phyloP scores from a whole-genome alignment of 2,888 invertebrate species.

The Parnassius orleans region DNA sequence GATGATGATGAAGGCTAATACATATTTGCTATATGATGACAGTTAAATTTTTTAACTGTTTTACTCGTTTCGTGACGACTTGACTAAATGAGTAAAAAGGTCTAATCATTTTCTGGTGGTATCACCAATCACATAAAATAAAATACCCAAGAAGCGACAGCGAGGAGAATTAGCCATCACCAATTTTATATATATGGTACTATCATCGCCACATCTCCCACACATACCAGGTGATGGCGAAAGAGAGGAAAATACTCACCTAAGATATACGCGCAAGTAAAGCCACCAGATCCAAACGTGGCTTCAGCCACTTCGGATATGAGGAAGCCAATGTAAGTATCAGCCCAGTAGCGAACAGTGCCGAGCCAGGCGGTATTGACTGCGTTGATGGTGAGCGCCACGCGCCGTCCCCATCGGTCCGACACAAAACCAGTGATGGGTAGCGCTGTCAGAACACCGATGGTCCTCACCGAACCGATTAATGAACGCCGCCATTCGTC shows the following conservation, averaged over 20 bases:
- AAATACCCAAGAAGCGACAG: too few relatives aligned
- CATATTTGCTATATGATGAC: too few relatives aligned
- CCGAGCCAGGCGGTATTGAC: conserved; percentile 83
- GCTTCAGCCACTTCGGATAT: conserved; percentile 85
- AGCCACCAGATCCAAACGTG: conserved; percentile 83
- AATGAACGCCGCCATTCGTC: conserved; percentile 85
- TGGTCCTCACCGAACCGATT: conserved; percentile 85
- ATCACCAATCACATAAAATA: too few relatives aligned
- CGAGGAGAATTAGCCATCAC: too few relatives aligned
- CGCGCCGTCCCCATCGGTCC: conserved; percentile 85
- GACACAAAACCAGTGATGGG: conserved; percentile 86
- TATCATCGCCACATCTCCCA: too few relatives aligned
- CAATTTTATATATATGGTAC: too few relatives aligned
- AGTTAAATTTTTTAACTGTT: too few relatives aligned
- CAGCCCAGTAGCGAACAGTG: conserved; percentile 78
- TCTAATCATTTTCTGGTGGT: too few relatives aligned
- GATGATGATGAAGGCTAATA: too few relatives aligned
- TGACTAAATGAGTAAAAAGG: too few relatives aligned
- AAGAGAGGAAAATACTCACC: conserved; percentile 59
- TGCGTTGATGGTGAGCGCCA: conserved; percentile 78
- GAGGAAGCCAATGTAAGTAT: conserved; percentile 83
- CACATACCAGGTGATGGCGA: too few relatives aligned
- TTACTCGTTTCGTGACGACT: too few relatives aligned
- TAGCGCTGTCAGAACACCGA: conserved; percentile 84
- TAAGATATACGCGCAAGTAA: conserved; percentile 85